These are phyloP conservation scores for Erethizon dorsatum DNA, from an alignment of 2,797 vertebrate species.

Conservation along the genomic window DNA sequence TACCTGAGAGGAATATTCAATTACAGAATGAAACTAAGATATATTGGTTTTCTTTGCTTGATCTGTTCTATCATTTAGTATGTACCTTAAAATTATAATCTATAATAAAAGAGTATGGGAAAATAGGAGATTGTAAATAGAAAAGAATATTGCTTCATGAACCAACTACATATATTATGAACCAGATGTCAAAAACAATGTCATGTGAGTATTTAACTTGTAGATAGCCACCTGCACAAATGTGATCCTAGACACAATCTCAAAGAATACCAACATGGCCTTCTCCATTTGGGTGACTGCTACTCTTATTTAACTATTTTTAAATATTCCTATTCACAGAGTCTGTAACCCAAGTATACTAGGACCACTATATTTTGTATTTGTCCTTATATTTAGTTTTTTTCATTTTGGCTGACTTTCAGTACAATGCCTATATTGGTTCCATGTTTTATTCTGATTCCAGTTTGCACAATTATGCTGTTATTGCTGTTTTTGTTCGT, in stretches of 20 bases:
- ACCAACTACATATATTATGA: not conserved
- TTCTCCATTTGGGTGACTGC: not conserved
- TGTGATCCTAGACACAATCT: not conserved
- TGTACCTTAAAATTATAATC: slow-evolving; percentile 53
- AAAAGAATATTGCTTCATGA: not conserved
- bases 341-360: not conserved
- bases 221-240: not conserved
- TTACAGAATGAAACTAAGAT: not conserved
- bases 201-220: not conserved
- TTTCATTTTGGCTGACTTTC: not conserved
- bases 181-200: not conserved
- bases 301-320: not conserved
- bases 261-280: not conserved
- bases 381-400: not conserved
- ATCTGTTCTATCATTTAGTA: not conserved
- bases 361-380: not conserved
- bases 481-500: not conserved
- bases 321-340: not conserved
- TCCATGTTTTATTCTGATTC: not conserved
- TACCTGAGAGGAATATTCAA: not conserved
- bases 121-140: not conserved
- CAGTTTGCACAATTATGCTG: not conserved
- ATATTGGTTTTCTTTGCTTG: not conserved
- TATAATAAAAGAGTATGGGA: not conserved
- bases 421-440: not conserved